Evolutionary conservation across 2,797 vertebrate genomes (phyloP), one percentile per base, ranked within the genome.

Genomic region (Cryptoprocta ferox): DNA sequence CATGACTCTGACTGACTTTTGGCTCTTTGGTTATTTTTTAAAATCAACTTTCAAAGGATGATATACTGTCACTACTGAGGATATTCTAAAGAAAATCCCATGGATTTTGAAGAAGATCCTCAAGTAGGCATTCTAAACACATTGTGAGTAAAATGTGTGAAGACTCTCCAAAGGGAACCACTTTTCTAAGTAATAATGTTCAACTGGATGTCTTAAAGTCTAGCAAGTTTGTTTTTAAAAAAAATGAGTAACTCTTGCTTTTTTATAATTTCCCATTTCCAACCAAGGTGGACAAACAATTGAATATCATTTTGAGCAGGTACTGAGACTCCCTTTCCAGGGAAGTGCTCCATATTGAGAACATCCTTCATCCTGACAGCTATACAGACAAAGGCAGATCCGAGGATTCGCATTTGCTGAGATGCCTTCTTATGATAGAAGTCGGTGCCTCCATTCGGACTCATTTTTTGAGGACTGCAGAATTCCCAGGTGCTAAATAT

Each of bases 261-360:
- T 88, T 94, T 89, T 75, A 84, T 37, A 73, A 76, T 89, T 48
- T 76, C 21, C 76, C 39, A 79, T 63, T 93, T 80, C 73, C 88
- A 92, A 95, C 63, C 53, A 79, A 79, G 32, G 66, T 90, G 76
- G 32, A 95, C 97, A 91, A 78, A 48, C 75, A 92, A 91, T 87
- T 37, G 48, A 61, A 19, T 89, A 76, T 45, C 50, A 95, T 82
- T 89, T 26, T 56, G 65, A 84, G 65, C 83, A 87, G 39, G 86
- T 63, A n/a, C 21, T 66, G 80, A 89, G 63, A 80, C 82, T 26
- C 11, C 35, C 42, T 53, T 97, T 68, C 15, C 32, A 71, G 91
- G 39, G n/a, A 81, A 81, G 88, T 3, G 42, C 37, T 88, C 73
- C 68, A 2, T 12, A 45, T 10, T 11, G 48, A 50, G 21, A 50